Percentiles rank a stretch among this genome's conserved stretches.
phyloP scores from a whole-genome alignment of 1,140 invertebrate genomes.

The Saccostrea echinata region DNA sequence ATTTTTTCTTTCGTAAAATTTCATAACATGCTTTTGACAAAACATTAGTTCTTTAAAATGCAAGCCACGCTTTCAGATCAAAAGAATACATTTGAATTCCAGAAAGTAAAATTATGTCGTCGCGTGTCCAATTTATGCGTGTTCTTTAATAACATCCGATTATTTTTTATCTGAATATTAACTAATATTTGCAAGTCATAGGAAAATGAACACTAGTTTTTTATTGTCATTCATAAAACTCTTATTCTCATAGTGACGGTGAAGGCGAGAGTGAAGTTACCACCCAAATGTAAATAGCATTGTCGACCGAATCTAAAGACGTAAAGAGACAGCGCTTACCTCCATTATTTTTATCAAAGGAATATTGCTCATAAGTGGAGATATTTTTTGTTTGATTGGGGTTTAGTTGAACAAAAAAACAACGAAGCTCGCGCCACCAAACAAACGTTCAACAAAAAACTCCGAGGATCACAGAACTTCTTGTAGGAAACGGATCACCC shows the following conservation, averaged over 20 bases:
- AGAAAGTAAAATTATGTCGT: background rate
- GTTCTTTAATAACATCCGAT: slow-evolving; percentile 15
- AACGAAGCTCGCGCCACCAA: background rate
- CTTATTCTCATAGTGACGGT: background rate
- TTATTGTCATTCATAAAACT: slow-evolving; percentile 1
- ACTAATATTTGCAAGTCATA: slow-evolving; percentile 8
- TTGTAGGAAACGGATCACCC: background rate
- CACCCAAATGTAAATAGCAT: background rate
- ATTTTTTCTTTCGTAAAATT: background rate
- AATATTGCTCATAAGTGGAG: background rate
- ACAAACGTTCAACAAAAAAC: background rate
- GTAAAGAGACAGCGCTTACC: background rate
- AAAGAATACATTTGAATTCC: slow-evolving; percentile 21
- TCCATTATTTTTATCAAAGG: background rate
- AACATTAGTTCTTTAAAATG: slow-evolving; percentile 11
- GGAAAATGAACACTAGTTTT: background rate
- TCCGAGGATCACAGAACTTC: background rate
- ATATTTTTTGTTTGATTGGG: background rate
- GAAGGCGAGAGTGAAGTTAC: background rate
- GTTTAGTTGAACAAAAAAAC: slow-evolving; percentile 3
- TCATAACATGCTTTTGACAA: slow-evolving; percentile 17
- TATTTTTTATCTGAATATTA: slow-evolving; percentile 17
- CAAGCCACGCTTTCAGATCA: slow-evolving; percentile 1
- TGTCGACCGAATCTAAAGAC: background rate
- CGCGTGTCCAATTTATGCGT: slow-evolving; percentile 1